Conservation (phyloP, 2,797 vertebrate species). For the Spinus olivaceus region DNA sequence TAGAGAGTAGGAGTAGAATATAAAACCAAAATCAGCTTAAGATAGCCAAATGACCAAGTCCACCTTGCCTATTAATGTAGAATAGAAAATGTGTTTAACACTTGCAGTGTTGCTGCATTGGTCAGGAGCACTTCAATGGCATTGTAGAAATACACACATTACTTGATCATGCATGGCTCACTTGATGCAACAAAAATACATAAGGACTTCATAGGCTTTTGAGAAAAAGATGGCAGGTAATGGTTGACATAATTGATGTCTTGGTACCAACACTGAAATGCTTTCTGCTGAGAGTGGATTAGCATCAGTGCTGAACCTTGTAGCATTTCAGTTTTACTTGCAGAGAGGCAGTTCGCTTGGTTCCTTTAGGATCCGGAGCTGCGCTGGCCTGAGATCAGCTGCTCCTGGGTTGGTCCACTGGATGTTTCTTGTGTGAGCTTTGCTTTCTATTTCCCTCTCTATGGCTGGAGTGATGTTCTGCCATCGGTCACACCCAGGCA, state of each 20-base stretch:
- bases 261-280: neutral
- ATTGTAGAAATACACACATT: neutral
- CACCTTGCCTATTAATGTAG: neutral
- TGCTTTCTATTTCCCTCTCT: neutral
- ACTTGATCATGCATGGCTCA: neutral
- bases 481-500: neutral
- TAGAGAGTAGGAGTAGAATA: neutral
- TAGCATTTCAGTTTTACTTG: neutral
- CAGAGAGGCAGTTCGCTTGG: neutral
- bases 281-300: neutral
- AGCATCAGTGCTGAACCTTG: neutral
- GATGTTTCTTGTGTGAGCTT: neutral
- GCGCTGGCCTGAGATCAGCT: neutral
- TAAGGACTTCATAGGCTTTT: neutral
- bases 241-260: neutral
- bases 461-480: neutral
- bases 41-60: neutral
- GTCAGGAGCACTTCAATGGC: neutral
- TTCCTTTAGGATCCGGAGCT: neutral
- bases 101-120: neutral
- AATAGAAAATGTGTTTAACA: neutral
- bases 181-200: neutral
- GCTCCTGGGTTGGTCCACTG: neutral
- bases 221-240: neutral
- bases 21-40: neutral